Evolutionary conservation across 2,797 vertebrate species (phyloP), one percentile per base, ranked within the genome.

Genomic region (Otolemur crassicaudatus): DNA sequence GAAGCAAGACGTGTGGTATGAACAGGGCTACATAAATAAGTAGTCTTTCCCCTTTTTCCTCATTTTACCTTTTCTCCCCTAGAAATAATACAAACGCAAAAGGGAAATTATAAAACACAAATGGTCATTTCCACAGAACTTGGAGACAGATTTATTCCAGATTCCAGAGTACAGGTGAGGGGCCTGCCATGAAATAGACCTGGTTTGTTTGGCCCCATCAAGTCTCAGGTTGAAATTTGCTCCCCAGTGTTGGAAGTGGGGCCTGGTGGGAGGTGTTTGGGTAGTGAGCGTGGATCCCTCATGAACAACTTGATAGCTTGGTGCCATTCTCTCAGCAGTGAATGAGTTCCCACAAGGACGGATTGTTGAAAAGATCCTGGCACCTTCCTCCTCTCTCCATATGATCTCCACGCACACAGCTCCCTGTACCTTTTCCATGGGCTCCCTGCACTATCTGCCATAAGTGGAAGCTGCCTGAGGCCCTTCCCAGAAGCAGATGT

Each of bases 61-160:
- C 6, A 3, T 80, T 86, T 61, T 25, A 31, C 11, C 49, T 43
- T 40, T 76, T 53, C 31, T 49, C 34, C 6, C 19, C 9, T n/a
- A 58, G 76, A 82, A 93, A 93, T 61, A 75, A 90, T 37, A 69
- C 20, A 46, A 46, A 86, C 82, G 31, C 69, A 37, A 77, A 86
- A 63, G 43, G 20, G 86, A 19, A 92, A 43, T 69, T 87, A 69
- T 20, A 40, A 87, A 81, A n/a, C 20, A 61, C 22, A 77, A 43
- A 88, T 58, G 27, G 2, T 27, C 23, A 53, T 58, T 70, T 58
- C 34, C 8, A 34, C 5, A 29, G 61, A 87, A 76, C 61, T 40
- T 58, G 56, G 22, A 87, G 60, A 61, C 8, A 63, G 29, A 49
- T 23, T 34, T 37, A 56, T 70, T 12, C 20, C 61, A 43, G 23